These are phyloP conservation scores for Dicaeum eximium DNA, from an alignment of 2,113 vertebrate genomes.

Conservation along the genomic window DNA sequence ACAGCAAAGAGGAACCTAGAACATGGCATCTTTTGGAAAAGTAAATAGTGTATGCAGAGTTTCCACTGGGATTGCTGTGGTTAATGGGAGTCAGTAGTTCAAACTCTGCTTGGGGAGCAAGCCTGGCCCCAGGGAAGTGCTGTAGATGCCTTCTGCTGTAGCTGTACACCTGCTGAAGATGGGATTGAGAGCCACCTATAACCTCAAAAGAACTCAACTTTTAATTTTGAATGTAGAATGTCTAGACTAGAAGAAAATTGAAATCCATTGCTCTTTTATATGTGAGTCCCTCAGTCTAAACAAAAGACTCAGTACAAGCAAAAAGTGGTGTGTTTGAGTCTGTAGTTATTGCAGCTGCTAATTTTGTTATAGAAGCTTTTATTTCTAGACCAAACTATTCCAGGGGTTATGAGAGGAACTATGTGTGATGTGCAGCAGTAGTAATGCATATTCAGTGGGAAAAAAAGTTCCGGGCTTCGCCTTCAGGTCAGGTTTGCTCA, in stretches of 20 bases:
- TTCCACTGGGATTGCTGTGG: not conserved
- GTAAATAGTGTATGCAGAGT: not conserved
- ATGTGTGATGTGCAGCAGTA: not conserved
- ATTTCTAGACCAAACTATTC: not conserved
- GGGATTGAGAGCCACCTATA: not conserved
- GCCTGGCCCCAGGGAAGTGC: not conserved
- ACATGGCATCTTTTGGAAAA: not conserved
- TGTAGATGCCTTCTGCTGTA: not conserved
- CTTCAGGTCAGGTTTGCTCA: not conserved
- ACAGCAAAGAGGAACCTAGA: not conserved
- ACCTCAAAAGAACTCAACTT: not conserved
- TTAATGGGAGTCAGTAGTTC: not conserved
- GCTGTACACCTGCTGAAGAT: not conserved
- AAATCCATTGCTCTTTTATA: not conserved
- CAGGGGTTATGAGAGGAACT: not conserved
- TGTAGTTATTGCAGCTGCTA: not conserved
- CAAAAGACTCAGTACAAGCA: not conserved
- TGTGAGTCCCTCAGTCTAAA: not conserved
- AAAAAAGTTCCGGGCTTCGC: not conserved
- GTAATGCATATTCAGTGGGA: not conserved
- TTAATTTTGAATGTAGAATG: not conserved
- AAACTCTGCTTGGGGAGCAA: not conserved
- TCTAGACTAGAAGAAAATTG: not conserved
- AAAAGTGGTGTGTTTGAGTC: not conserved
- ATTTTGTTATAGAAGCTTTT: not conserved